A percentile compares a stretch with the other conserved stretches of the same genome.
Conservation (phyloP, 1,140 invertebrate genomes). For the Pantala flavescens region DNA sequence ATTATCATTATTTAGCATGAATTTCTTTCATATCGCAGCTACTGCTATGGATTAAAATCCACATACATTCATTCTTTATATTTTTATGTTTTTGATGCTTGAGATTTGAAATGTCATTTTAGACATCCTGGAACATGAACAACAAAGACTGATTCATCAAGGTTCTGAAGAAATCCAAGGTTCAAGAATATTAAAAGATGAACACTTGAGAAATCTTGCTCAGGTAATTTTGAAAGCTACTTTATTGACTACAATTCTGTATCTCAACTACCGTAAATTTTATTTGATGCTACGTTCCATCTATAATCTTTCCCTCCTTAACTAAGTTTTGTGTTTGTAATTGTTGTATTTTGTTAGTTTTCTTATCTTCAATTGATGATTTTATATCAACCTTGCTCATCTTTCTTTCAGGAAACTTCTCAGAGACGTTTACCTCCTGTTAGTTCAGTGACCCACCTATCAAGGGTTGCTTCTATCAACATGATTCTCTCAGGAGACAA, state of each 20-base stretch:
- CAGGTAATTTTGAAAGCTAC: constrained; percentile 27
- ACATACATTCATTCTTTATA: too few relatives aligned
- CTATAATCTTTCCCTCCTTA: background rate
- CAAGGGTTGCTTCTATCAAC: constrained; percentile 70
- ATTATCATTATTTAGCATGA: too few relatives aligned
- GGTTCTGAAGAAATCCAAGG: constrained; percentile 55
- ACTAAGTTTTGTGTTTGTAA: background rate
- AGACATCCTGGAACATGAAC: background rate
- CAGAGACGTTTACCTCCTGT: constrained; percentile 55
- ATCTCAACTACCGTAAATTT: too few relatives aligned
- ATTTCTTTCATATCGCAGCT: too few relatives aligned
- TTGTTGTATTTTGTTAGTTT: background rate
- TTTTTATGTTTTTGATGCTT: too few relatives aligned
- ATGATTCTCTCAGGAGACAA: constrained; percentile 63
- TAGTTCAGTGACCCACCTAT: constrained; percentile 66
- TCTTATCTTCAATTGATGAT: background rate
- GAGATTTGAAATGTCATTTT: background rate
- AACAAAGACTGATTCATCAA: constrained; percentile 27
- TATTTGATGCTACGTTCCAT: background rate
- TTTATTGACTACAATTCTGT: too few relatives aligned
- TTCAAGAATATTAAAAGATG: constrained; percentile 64
- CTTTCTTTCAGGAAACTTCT: constrained; percentile 45
- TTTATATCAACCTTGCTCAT: constrained; percentile 6
- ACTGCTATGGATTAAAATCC: too few relatives aligned
- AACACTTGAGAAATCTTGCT: constrained; percentile 61